Base-by-base conservation (phyloP, 2,113 vertebrate species). In the Clarias macrocephalus region DNA sequence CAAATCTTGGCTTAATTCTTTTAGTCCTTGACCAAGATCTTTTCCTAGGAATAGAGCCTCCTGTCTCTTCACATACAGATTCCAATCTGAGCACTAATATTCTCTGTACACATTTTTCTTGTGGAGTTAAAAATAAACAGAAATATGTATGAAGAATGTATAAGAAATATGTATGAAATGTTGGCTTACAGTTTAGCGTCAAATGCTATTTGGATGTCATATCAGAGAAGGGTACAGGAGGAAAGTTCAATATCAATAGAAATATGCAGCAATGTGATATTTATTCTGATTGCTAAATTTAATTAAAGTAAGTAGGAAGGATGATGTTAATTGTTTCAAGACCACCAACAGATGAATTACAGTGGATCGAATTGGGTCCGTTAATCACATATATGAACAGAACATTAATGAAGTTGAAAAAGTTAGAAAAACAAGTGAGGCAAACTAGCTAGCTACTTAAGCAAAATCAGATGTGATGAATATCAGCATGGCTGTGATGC, bases 101-200 rank as follows among this genome's bases (percentile, higher is more conserved):
- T 16, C 25, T 59, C 54, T 30, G 81, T 30, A 77, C 76, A 76
- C 65, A 88, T 54, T 30, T 68, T 65, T 56, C 56, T 54, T 68
- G 56, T 72, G 86, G 57, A 33, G 25, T 33, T 54, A 30, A 57
- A 75, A 76, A 73, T 88, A 59, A 89, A 90, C 76, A 84, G n/a
- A n/a, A n/a, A n/a, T n/a, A n/a, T n/a, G n/a, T n/a, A n/a, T n/a
- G n/a, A n/a, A n/a, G n/a, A n/a, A n/a, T n/a, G n/a, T n/a, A n/a
- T 65, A 84, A 73, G 56, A 30, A 77, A 33, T 52, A 68, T 75
- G n/a, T 70, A 59, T 80, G 57, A 82, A 80, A 65, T 28, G 57
- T 83, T 84, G 84, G 59, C 59, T 82, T 59, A 12, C 4, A 76
- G 77, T 84, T 86, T 75, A 86, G 81, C 65, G 25, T 30, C 65